Evolutionary conservation across 2,797 vertebrate genomes (phyloP), one percentile per base, ranked within the genome.

Genomic region (Melanotaenia maccullochi): DNA sequence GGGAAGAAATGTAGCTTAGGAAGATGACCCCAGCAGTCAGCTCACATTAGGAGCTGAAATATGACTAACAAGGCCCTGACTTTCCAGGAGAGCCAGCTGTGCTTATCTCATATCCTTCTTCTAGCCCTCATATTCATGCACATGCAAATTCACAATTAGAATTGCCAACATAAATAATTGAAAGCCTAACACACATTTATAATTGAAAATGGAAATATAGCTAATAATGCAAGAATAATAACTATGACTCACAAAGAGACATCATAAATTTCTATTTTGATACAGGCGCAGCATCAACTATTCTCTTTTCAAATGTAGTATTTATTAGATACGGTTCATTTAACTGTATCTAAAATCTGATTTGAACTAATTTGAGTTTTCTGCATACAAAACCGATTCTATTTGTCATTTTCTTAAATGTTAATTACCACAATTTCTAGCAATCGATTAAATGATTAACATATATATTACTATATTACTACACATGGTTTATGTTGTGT

Each of bases 11-110:
- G 61, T 65, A 68, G 76, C 88, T 82, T 80, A 60, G 81, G 75
- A 87, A 81, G 83, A 89, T 86, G 89, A 91, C 91, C 91, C 85
- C 81, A 88, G 83, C 89, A 90, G 91, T 93, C 91, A 85, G 85
- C 79, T 91, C 88, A 88, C 69, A 92, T 93, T 92, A 92, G 85
- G 85, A 76, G 84, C 81, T 85, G 86, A 89, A 90, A 85, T 86
- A 85, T 92, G 91, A 92, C 90, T 89, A 91, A 89, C 81, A 68
- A 81, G 81, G 71, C 56, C 47, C 62, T 62, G 84, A 86, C 81
- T 79, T 76, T 83, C 78, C 76, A 82, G 81, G 81, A 89, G 59
- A 73, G 66, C 82, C 78, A 89, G 83, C 90, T 90, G 88, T 70
- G 85, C 71, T 84, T 77, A 59, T 25, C 78, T 55, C 60, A 73